These are phyloP conservation scores for Acanthochromis polyacanthus DNA, from an alignment of 2,113 vertebrate species.

Conservation along the genomic window DNA sequence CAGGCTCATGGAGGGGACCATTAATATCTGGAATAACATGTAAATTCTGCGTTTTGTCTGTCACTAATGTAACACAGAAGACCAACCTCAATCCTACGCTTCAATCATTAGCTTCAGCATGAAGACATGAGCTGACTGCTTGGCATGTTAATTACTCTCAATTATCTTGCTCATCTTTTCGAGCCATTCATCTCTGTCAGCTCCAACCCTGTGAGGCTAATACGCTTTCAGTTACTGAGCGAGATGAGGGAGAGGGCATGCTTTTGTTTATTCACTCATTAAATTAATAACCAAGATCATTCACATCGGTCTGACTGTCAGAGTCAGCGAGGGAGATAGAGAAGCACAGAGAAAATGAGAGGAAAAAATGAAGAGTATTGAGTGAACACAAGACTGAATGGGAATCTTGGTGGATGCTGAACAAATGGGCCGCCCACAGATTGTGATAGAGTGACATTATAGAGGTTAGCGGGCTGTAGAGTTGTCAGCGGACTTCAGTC, in stretches of 20 bases:
- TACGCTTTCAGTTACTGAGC: not conserved
- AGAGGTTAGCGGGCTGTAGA: not conserved
- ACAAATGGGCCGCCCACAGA: not conserved
- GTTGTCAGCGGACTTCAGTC: not conserved
- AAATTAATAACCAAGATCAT: constrained; percentile 32
- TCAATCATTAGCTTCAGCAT: constrained; percentile 14
- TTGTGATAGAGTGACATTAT: not conserved
- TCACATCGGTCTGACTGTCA: constrained; percentile 5
- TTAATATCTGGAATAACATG: not conserved
- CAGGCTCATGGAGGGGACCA: not conserved
- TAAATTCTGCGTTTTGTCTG: not conserved
- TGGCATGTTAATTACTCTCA: constrained; percentile 41
- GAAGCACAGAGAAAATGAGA: no score
- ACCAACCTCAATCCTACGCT: not conserved
- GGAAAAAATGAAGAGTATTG: not conserved
- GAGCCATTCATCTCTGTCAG: constrained; percentile 13
- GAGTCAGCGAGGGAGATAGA: not conserved
- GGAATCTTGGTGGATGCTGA: fast-evolving
- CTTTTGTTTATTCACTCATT: constrained; percentile 21
- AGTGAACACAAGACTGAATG: not conserved
- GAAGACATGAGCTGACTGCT: constrained; percentile 12
- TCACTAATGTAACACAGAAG: constrained; percentile 5
- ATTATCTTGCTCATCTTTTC: constrained; percentile 43
- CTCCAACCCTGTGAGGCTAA: constrained; percentile 18
- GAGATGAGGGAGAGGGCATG: not conserved